Evolutionary conservation across 2,888 invertebrate species (phyloP).

Genomic region (Parnassius orleans): DNA sequence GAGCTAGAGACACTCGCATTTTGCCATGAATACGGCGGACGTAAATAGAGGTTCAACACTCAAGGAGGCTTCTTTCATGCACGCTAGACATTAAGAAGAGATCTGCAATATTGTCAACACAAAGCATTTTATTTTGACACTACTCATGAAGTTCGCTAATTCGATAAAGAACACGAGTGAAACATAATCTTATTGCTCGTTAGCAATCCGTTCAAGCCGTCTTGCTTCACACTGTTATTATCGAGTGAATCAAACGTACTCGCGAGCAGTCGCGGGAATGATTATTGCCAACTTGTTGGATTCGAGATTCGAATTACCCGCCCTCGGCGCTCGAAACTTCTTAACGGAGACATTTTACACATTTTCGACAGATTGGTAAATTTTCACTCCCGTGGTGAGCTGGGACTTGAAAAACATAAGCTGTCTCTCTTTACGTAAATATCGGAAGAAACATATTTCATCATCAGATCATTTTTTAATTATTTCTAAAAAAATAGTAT

Average conservation of each 20-base stretch:
- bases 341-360: slow-evolving; percentile 7
- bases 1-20: too few relatives aligned
- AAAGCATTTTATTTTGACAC: slow-evolving; percentile 14
- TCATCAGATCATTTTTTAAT: not conserved
- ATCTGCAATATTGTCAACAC: not conserved
- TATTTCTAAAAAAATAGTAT: not conserved
- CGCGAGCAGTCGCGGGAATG: slow-evolving; percentile 4
- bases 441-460: slow-evolving; percentile 1
- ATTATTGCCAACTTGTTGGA: slow-evolving; percentile 25
- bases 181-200: slow-evolving; percentile 5
- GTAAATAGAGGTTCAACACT: too few relatives aligned
- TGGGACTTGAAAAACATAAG: not conserved
- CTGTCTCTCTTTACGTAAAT: not conserved
- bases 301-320: slow-evolving; percentile 2
- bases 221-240: slow-evolving; percentile 10
- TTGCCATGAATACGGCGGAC: too few relatives aligned
- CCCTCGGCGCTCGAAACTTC: slow-evolving; percentile 4
- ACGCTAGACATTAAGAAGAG: too few relatives aligned
- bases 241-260: slow-evolving; percentile 11
- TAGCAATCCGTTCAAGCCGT: not conserved
- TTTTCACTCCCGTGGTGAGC: not conserved
- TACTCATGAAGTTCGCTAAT: slow-evolving; percentile 6
- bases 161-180: slow-evolving; percentile 9
- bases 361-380: slow-evolving; percentile 2
- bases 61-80: too few relatives aligned